Base-by-base conservation (phyloP, 2,113 vertebrate genomes). In the Onychorhynchus coronatus region DNA sequence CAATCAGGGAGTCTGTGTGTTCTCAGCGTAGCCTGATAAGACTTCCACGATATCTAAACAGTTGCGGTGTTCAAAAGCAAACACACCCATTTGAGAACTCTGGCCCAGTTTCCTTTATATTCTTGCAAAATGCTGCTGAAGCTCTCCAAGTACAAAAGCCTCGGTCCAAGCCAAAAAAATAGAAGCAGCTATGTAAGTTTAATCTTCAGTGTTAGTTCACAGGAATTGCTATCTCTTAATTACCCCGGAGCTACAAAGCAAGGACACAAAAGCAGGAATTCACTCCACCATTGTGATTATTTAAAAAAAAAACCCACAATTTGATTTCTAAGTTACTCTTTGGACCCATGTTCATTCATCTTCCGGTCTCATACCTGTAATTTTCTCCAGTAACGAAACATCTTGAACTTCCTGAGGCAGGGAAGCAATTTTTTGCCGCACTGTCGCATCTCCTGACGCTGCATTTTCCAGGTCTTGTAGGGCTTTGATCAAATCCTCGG, bases 321-420 rank as follows among this genome's bases (percentile, higher is more conserved):
- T 58, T 39, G 37, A 49, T 46, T 30, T 49, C 28, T 4, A 35
- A 66, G 72, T 53, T 80, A 52, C 18, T 58, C 55, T 58, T 70
- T 78, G 21, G 37, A 50, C 61, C 33, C 42, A 27, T 0, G 10
- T 63, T 85, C 52, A 70, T 55, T 85, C 8, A 68, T 41, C 68
- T 66, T 42, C 44, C 33, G 78, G 35, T 58, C 63, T 73, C 97
- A 94, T 89, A 99, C 99, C 99, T 94, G 99, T 99, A 90, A 99
- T 99, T 97, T 99, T 99, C 98, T 99, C 99, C 83, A 99, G 96
- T 18, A 99, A 97, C 8, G 99, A 99, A 68, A 99, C 99, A 53
- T 99, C 99, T 74, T 99, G 99, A 27, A 99, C 99, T 97, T 99
- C 99, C 97, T 99, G 99, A 30, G 99, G 99, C 91, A 99, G 97